Conservation (phyloP, 1,140 invertebrate genomes). For the Drosophila cardini region DNA sequence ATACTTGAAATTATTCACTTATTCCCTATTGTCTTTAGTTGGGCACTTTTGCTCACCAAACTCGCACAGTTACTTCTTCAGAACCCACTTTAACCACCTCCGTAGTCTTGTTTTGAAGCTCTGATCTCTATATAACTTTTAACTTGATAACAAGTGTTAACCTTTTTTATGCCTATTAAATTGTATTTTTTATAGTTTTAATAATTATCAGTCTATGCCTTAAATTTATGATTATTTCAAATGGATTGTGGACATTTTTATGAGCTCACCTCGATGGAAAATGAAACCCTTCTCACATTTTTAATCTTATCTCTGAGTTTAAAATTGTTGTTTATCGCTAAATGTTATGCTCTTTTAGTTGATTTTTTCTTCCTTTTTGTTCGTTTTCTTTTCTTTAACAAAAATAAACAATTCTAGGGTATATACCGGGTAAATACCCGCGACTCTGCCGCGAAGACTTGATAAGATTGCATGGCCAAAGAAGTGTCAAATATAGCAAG, state of each 20-base stretch:
- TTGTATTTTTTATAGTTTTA: constrained; percentile 17
- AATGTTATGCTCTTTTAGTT: constrained; percentile 3
- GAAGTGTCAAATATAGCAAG: constrained; percentile 50
- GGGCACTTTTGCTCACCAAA: background rate
- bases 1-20: constrained; percentile 13
- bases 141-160: too few species aligned
- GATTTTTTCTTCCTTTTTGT: background rate
- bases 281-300: constrained; percentile 23
- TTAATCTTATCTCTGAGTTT: constrained; percentile 43
- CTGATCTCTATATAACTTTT: too few species aligned
- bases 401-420: constrained; percentile 38
- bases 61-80: too few species aligned
- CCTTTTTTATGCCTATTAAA: constrained; percentile 2
- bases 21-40: background rate
- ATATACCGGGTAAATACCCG: constrained; percentile 25
- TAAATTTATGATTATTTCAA: constrained; percentile 24
- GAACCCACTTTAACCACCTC: too few species aligned
- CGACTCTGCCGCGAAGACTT: constrained; percentile 13
- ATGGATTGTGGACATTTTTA: constrained; percentile 28
- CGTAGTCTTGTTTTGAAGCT: too few species aligned
- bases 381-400: background rate
- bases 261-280: background rate
- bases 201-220: constrained; percentile 9
- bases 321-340: constrained; percentile 33
- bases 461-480: constrained; percentile 66